Base-by-base conservation (phyloP, 1,140 invertebrate genomes). In the Cryptotermes secundus region DNA sequence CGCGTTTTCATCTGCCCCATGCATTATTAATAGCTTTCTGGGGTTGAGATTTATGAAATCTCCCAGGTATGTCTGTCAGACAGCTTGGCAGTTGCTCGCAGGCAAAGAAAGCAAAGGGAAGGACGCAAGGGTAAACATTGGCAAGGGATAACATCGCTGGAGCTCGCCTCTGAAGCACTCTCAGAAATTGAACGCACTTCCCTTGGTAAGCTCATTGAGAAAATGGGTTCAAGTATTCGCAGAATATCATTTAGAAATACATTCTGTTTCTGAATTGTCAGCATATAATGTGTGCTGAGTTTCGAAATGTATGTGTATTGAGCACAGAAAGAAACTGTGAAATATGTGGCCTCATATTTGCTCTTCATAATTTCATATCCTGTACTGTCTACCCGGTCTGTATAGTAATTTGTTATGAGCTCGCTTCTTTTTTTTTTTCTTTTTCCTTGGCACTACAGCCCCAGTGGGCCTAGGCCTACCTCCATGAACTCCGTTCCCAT, bases 11-110 rank as follows among this genome's bases (percentile, higher is more conserved):
- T 81, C 42, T 81, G 22, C 19, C 42, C 80, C 14, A 81, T 81
- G 80, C 35, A 81, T 81, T 81, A 81, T 81, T 81, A 38, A 81
- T 81, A 81, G 80, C 80, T 81, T 81, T 81, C 34, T 81, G 7
- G 80, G 42, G 35, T 45, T 16, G 35, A 36, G 80, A 81, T 38
- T 81, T 81, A 81, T 81, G 35, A 36, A 81, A 34, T 26, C 80
- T 45, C 26, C 4, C 34, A 81, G 80, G 80, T 81, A 36, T 31
- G 59, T 9, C 59, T 31, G 59, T 31, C 59, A 72, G 59, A 26
- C 26, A 9, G n/a, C 26, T 31, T 31, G 59, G 59, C 59, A 72
- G n/a, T 31, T 31, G 59, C 59, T 72, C 3, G 26, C 26, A 72
- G 59, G 59, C 59, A 72, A 72, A 72, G 59, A 72, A 72, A 72